phyloP scores from a whole-genome alignment of 2,113 vertebrate species.

The Centrocercus urophasianus region DNA sequence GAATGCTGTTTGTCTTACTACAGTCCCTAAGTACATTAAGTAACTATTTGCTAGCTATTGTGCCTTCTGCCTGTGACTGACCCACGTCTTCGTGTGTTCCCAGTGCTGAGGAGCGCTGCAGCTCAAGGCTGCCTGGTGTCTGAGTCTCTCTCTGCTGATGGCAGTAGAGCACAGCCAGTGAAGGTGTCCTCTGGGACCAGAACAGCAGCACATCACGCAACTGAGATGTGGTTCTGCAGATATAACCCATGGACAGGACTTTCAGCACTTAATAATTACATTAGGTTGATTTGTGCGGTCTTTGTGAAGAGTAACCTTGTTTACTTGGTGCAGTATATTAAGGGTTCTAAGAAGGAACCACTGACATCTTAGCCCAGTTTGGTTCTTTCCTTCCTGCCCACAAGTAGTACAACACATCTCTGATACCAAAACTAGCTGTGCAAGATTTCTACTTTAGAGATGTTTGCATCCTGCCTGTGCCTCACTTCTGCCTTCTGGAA shows the following conservation, averaged over 20 bases:
- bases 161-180: background rate
- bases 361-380: background rate
- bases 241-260: background rate
- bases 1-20: background rate
- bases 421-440: background rate
- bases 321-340: background rate
- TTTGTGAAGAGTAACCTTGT: background rate
- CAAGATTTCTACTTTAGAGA: background rate
- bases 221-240: slow-evolving; percentile 28
- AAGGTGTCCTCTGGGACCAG: background rate
- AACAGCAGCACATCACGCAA: background rate
- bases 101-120: background rate
- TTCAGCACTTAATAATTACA: background rate
- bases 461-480: background rate
- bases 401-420: background rate
- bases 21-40: background rate
- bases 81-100: background rate
- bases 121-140: background rate
- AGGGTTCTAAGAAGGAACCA: background rate
- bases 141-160: background rate
- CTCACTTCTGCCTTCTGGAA: background rate
- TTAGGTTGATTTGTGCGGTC: background rate
- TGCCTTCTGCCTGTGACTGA: background rate
- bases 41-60: background rate
- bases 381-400: background rate